These are phyloP conservation scores for Erebia ligea DNA, from an alignment of 2,888 invertebrate genomes.

Conservation along the genomic window DNA sequence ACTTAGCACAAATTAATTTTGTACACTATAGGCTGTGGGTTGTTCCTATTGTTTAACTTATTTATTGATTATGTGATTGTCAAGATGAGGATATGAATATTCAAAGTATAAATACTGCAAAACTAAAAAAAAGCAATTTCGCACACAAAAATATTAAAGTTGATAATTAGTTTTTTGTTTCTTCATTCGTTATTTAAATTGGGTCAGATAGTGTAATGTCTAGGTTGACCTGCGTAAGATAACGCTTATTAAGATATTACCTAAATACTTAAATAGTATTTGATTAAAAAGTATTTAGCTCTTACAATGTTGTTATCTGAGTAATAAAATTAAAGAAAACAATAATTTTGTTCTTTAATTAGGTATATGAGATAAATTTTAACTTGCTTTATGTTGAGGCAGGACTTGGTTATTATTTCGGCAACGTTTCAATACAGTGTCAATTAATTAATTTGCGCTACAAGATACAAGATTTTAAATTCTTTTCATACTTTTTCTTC, in stretches of 20 bases:
- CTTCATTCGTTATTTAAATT: conserved; percentile 5
- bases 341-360: not conserved
- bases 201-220: not conserved
- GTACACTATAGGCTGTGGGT: no score
- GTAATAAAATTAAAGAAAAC: not conserved
- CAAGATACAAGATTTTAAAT: not conserved
- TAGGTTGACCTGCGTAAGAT: conserved; percentile 7
- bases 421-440: not conserved
- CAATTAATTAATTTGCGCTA: not conserved
- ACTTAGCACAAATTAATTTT: no score
- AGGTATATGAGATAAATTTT: not conserved
- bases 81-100: no score
- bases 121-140: no score
- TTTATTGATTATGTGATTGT: no score
- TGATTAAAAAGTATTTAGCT: not conserved
- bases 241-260: not conserved
- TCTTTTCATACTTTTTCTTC: no score
- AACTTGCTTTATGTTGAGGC: no score
- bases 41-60: no score
- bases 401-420: not conserved
- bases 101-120: no score
- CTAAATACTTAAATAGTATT: not conserved
- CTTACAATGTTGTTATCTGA: not conserved
- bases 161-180: not conserved
- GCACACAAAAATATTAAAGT: not conserved